Evolutionary conservation across 1,140 invertebrate species (phyloP).

Genomic region (Heliconius congener): DNA sequence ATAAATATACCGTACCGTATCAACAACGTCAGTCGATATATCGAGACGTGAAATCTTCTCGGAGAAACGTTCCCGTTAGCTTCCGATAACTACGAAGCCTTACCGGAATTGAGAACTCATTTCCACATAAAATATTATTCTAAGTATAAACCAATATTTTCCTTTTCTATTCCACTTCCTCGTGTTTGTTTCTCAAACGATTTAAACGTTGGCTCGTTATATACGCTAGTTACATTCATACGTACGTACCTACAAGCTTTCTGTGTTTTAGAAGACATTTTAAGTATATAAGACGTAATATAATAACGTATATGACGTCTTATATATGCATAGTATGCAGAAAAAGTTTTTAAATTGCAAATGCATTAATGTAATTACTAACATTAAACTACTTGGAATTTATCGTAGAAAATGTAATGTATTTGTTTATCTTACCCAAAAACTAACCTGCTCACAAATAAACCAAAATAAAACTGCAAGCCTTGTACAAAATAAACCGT

Average conservation of each 20-base stretch:
- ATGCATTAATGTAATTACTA: too few relatives aligned
- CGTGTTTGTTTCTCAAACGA: constrained; percentile 40
- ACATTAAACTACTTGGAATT: too few relatives aligned
- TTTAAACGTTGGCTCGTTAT: constrained; percentile 41
- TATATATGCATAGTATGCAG: too few relatives aligned
- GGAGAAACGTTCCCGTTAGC: constrained; percentile 42
- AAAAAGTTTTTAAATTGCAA: too few relatives aligned
- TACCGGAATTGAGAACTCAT: constrained; percentile 39
- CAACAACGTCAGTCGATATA: constrained; percentile 45
- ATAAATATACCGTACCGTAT: constrained; percentile 31
- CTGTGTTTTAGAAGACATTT: background rate
- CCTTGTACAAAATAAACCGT: background rate
- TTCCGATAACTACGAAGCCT: constrained; percentile 47
- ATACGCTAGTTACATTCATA: constrained; percentile 21
- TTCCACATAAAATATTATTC: constrained; percentile 46
- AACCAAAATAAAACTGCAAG: background rate
- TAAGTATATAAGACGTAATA: background rate
- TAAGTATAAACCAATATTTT: constrained; percentile 44
- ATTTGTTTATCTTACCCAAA: too few relatives aligned
- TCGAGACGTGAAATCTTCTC: constrained; percentile 52
- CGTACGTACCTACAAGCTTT: background rate
- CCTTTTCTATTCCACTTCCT: constrained; percentile 36
- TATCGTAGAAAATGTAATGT: too few relatives aligned
- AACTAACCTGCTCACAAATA: background rate
- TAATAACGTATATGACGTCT: background rate